phyloP scores from a whole-genome alignment of 1,140 invertebrate genomes.

The Acyrthosiphon pisum region DNA sequence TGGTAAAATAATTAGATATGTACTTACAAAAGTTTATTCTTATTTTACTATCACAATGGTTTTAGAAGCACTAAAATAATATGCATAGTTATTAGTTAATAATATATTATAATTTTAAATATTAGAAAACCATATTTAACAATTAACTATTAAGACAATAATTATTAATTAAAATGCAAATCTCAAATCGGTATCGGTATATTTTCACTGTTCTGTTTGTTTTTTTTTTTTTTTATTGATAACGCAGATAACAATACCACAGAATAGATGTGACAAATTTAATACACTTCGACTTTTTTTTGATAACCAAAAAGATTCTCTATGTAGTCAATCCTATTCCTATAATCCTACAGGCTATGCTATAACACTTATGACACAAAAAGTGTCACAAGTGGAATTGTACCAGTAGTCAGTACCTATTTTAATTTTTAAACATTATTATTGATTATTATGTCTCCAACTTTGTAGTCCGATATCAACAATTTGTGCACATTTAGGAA shows the following conservation, averaged over 20 bases:
- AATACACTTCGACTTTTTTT: not conserved
- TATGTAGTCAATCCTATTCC: no score
- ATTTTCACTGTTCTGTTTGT: not conserved
- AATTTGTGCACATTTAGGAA: not conserved
- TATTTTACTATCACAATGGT: conserved; percentile 1
- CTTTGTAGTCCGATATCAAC: not conserved
- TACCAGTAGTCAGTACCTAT: not conserved
- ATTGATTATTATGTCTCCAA: not conserved
- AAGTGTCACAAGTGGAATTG: no score
- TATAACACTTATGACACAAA: no score
- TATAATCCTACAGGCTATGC: no score
- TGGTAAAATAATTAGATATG: not conserved
- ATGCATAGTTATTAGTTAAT: not conserved
- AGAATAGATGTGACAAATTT: no score
- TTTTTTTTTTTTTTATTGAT: not conserved
- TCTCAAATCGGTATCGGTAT: not conserved
- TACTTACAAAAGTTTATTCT: conserved; percentile 7
- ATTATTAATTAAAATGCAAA: not conserved
- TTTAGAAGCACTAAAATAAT: not conserved
- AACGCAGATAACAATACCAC: not conserved
- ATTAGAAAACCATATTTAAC: not conserved
- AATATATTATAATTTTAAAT: not conserved
- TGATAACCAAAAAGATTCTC: not conserved
- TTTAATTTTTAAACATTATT: not conserved
- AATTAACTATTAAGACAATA: not conserved